Evolutionary conservation across 37 sponge, comb jelly and placozoan species (phyloP).

Genomic region (Tethya wilhelma): DNA sequence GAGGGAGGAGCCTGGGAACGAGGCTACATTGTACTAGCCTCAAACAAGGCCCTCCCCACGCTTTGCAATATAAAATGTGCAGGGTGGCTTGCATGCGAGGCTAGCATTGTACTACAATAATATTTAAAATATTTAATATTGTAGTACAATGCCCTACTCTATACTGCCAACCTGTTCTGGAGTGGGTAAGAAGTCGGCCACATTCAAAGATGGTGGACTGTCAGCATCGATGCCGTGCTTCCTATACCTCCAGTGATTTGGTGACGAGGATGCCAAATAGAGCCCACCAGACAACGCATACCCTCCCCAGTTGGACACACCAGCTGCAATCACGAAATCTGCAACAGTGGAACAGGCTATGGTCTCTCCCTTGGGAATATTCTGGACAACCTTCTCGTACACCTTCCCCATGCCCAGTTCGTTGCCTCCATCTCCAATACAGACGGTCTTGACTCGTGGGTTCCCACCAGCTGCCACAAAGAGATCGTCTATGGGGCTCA

Average conservation of each 20-base stretch:
- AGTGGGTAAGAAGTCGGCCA: constrained; percentile 48
- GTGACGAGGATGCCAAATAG: constrained; percentile 58
- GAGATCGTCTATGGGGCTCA: constrained; percentile 73
- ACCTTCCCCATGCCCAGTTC: constrained; percentile 96
- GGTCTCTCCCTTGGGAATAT: constrained; percentile 42
- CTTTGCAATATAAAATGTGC: no score
- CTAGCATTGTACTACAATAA: not conserved
- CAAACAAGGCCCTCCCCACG: no score
- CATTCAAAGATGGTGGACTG: not conserved
- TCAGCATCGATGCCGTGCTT: constrained; percentile 66
- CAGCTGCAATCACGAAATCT: constrained; percentile 72
- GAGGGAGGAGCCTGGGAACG: no score
- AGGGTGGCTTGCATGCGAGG: not conserved
- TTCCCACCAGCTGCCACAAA: constrained; percentile 45
- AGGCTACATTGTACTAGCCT: no score
- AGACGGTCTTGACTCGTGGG: constrained; percentile 61
- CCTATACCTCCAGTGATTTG: constrained; percentile 78
- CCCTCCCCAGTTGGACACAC: constrained; percentile 97
- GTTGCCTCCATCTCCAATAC: constrained; percentile 96
- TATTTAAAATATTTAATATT: not conserved
- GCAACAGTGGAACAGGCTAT: constrained; percentile 64
- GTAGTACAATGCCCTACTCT: not conserved
- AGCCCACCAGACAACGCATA: constrained; percentile 82
- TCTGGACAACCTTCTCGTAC: constrained; percentile 24
- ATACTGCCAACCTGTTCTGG: constrained; percentile 53